Evolutionary conservation across 2,797 vertebrate genomes (phyloP).

Genomic region (Enteromius viviparus): DNA sequence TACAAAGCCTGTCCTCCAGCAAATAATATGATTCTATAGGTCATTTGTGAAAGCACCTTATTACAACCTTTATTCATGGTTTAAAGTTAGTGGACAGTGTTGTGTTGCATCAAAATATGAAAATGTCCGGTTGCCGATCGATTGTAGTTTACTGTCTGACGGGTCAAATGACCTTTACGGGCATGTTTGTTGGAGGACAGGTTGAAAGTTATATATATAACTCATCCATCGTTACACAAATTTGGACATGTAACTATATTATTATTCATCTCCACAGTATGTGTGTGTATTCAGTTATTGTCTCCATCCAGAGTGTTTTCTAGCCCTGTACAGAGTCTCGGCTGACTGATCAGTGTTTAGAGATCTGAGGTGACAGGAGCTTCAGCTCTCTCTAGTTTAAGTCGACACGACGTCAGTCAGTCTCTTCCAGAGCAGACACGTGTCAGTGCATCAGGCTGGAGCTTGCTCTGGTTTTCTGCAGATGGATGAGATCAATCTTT

Average conservation of each 20-base stretch:
- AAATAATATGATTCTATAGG: no score
- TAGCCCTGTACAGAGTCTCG: background rate
- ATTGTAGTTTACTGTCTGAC: no score
- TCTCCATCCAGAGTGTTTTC: background rate
- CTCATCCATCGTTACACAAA: no score
- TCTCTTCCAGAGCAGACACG: background rate
- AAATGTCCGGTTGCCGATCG: no score
- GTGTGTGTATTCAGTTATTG: background rate
- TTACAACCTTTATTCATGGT: no score
- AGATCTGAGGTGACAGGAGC: background rate
- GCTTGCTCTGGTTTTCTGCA: background rate
- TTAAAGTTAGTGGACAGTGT: no score
- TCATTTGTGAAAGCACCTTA: no score
- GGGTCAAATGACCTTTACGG: no score
- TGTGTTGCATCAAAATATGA: no score
- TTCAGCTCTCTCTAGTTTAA: background rate
- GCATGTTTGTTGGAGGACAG: no score
- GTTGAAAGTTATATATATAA: no score
- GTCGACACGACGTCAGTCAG: background rate
- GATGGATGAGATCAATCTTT: conserved; percentile 27
- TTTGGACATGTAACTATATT: background rate
- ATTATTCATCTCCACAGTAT: background rate
- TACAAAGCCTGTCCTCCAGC: no score
- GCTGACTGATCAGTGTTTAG: background rate
- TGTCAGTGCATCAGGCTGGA: background rate